Base-by-base conservation (phyloP, 35 echinoderm and acorn worm species). In the Ophiothrix spiculata region DNA sequence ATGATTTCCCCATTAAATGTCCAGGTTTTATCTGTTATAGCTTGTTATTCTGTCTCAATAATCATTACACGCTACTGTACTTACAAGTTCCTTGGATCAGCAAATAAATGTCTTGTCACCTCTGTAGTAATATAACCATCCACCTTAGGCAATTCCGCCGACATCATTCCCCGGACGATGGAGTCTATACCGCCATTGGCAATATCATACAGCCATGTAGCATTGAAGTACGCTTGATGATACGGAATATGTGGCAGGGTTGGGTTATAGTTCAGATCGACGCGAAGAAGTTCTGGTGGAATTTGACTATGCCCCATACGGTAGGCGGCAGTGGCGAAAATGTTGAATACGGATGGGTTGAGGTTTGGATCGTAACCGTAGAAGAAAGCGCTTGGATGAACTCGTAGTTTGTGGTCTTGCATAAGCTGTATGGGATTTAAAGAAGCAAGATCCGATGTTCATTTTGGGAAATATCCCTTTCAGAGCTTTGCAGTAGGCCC, bases 281-380 rank as follows among this genome's bases (percentile, higher is more conserved):
- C 15, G 17, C 87, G 40, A 0, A 37, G 29, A 38, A 93, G 56
- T 17, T 56, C 77, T 4, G 81, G 39, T 21, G 89, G 91, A 31
- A 99, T 83, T n/a, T 88, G 87, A 35, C 85, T 91, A 54, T 99
- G 96, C 42, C 96, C 96, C 31, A 99, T 82, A 23, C 96, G 91
- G 63, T 56, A 99, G 17, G 89, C 92, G 32, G 89, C 77, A 8
- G 77, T 56, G 33, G 96, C 82, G 35, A 99, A 99, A 14, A 79
- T 87, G 56, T 89, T 94, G 12, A 40, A 33, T 28, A 91, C 73
- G 75, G 86, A 64, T 6, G 90, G 89, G 31, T 99, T 90, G 33
- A 80, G 39, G 32, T 89, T 31, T 35, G 56, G 49, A 23, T 90
- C 42, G 46, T 94, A 94, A 28, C 85, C 81, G 81, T 40, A 85